Evolutionary conservation across 2,888 invertebrate genomes (phyloP).

Genomic region (Parascotia fuliginaria): DNA sequence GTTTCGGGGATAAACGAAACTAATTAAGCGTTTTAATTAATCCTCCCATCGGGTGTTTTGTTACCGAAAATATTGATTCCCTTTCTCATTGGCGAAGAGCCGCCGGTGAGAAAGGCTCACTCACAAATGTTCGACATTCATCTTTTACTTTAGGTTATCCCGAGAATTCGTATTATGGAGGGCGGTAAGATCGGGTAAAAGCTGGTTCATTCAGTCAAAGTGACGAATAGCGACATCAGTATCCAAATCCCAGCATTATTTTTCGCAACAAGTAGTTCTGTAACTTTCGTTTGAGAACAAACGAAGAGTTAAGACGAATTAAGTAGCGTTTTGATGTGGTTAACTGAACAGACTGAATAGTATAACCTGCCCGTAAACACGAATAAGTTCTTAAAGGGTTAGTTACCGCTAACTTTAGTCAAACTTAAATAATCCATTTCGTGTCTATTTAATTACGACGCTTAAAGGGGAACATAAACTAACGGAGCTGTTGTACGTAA

Average conservation of each 20-base stretch:
- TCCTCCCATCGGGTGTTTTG: constrained; percentile 75
- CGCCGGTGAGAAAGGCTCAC: constrained; percentile 52
- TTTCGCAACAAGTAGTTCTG: constrained; percentile 24
- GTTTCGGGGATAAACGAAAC: constrained; percentile 79
- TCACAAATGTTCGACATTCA: constrained; percentile 48
- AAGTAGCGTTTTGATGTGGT: constrained; percentile 43
- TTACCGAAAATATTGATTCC: constrained; percentile 78
- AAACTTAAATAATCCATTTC: constrained; percentile 29
- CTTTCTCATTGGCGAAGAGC: constrained; percentile 46
- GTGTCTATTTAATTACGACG: constrained; percentile 42
- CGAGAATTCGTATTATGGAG: constrained; percentile 26
- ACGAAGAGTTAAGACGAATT: constrained; percentile 29
- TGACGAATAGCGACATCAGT: constrained; percentile 34
- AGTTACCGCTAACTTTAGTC: constrained; percentile 35
- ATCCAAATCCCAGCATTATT: constrained; percentile 19
- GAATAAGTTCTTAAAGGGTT: constrained; percentile 39
- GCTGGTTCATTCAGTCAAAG: constrained; percentile 28
- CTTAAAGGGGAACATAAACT: constrained; percentile 23
- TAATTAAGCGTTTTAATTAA: constrained; percentile 83
- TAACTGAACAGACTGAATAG: constrained; percentile 35
- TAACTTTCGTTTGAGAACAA: constrained; percentile 26
- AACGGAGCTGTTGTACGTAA: constrained; percentile 15
- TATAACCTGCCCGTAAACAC: constrained; percentile 32
- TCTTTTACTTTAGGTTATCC: constrained; percentile 36
- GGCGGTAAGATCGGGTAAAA: constrained; percentile 16